Base-by-base conservation (phyloP, 1,140 invertebrate species). In the Saccostrea glomerata region DNA sequence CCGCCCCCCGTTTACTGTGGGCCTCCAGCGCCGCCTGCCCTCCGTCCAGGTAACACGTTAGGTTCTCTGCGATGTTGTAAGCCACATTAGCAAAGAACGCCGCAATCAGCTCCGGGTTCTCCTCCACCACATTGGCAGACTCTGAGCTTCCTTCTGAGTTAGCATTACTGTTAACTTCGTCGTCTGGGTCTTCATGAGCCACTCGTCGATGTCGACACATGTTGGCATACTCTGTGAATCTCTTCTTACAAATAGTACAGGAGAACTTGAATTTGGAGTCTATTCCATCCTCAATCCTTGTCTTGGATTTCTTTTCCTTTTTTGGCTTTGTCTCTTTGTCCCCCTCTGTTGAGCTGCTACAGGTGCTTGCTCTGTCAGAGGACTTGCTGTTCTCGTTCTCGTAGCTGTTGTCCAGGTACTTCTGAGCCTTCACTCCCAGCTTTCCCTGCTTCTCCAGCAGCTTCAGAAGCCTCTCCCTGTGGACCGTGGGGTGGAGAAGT, bases 21-120 rank as follows among this genome's bases (percentile, higher is more conserved):
- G 87, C 91, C 25, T 87, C 84, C 25, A 93, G 56, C 6, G 92
- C 88, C 17, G 88, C 90, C 2, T 66, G 30, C 0, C 89, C 89
- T 30, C 93, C 93, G 86, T 93, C 93, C 12, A 93, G 84, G 30
- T 91, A 92, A 63, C 77, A 54, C 2, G 77, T 89, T 70, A 92
- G 82, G 86, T 93, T 93, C 40, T 90, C 89, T 1, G 90, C 89
- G 63, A 92, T 90, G 60, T 92, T 92, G 23, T 90, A 86, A 0
- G 91, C 87, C 5, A 93, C 92, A 86, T 91, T 92, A 9, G 87
- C 88, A 89, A 90, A 93, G 86, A 91, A 92, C 6, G 85, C 88
- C 30, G 82, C 85, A 30, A 84, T 82, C n/a, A 87, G 82, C 66
- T 91, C 88, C 4, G 88, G 87, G 1, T 73, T 47, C 15, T 90